Conservation (phyloP, 2,113 vertebrate genomes). For the Vulpes ferrilata region DNA sequence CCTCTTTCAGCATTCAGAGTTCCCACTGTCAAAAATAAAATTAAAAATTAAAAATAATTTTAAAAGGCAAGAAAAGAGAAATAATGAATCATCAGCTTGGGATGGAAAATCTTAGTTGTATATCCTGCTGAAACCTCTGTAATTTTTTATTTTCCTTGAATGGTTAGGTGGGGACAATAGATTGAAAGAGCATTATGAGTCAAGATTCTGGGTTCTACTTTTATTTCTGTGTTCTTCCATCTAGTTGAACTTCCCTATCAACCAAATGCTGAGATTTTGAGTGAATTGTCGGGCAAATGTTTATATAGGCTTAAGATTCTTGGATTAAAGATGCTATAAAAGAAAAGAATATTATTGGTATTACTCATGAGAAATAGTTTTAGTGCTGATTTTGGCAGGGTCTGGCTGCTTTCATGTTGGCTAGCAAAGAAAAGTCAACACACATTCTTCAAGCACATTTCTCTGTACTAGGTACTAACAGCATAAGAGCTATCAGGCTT, state of each 20-base stretch:
- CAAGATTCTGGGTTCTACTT: constrained; percentile 48
- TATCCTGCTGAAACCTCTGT: constrained; percentile 1
- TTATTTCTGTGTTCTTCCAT: constrained; percentile 49
- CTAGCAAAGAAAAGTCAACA: constrained; percentile 73
- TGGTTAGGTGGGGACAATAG: neutral
- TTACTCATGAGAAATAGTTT: constrained; percentile 78
- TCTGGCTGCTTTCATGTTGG: constrained; percentile 53
- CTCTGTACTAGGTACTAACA: constrained; percentile 43
- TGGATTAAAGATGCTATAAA: constrained; percentile 67
- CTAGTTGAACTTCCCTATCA: constrained; percentile 48
- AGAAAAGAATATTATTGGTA: constrained; percentile 74
- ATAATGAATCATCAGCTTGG: constrained; percentile 45
- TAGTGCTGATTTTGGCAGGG: constrained; percentile 73
- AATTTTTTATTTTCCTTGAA: constrained; percentile 55
- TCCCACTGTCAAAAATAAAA: constrained; percentile 45
- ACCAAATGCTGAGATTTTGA: constrained; percentile 63
- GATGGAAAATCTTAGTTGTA: constrained; percentile 50
- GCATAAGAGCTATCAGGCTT: neutral
- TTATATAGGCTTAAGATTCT: constrained; percentile 69
- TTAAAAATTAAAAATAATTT: constrained; percentile 58
- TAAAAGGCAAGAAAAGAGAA: constrained; percentile 61
- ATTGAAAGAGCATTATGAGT: constrained; percentile 39
- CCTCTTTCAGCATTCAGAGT: constrained; percentile 30
- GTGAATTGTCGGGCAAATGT: constrained; percentile 53
- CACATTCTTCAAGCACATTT: constrained; percentile 67